Base-by-base conservation (phyloP, 2,113 vertebrate species). In the Crocuta crocuta region DNA sequence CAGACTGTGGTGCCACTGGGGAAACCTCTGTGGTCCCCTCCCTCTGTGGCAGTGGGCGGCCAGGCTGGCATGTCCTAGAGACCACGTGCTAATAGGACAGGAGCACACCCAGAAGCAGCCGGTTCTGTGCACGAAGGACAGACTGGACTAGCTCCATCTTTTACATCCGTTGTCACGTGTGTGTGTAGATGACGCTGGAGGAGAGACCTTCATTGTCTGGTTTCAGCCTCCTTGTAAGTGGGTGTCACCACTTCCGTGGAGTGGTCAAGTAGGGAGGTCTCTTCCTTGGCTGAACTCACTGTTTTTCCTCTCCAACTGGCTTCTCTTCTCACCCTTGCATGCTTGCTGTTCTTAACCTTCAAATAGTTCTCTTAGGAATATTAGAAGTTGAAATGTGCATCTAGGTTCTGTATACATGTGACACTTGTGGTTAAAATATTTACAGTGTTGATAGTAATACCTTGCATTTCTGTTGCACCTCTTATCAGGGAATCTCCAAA, bases 381-480 rank as follows among this genome's bases (percentile, higher is more conserved):
- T 24, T 63, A 63, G 35, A 81, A n/a, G 13, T 88, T 58, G 48
- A 61, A 68, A 50, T 53, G 79, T 39, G 16, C 33, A n/a, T 33
- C 61, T 48, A 0, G 35, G 21, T 70, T 70, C 91, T 82, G 53
- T 63, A 43, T 55, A 24, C 50, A 66, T 50, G 0, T 7, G n/a
- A 55, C 45, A 31, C 68, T 74, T 73, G 66, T 33, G 1, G 0
- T 87, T 84, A 89, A 94, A 85, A 79, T 83, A 82, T 66, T 95
- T 84, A 48, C 83, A 78, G 70, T 74, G 21, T 78, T 24, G 74
- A 83, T 2, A 92, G 70, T 84, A 97, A 95, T 66, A 50, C 70
- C 84, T 81, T 91, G 31, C 31, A 81, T 79, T 90, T 96, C n/a
- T 63, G 19, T 7, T 0, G 31, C 1, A 95, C 65, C 87, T 87